phyloP scores from a whole-genome alignment of 2,888 invertebrate genomes.

The Lysandra coridon region DNA sequence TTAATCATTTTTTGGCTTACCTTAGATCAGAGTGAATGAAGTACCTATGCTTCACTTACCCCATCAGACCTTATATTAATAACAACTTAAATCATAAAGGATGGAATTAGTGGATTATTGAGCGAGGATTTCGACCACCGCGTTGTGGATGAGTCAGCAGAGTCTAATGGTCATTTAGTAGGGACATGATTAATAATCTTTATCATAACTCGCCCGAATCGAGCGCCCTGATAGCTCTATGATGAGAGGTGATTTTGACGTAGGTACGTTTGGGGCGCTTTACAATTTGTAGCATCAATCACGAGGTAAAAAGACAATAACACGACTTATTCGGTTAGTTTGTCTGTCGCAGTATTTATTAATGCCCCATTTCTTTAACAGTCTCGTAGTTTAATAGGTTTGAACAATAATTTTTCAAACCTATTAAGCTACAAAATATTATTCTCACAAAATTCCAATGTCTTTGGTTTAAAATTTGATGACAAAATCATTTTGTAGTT shows the following conservation, averaged over 20 bases:
- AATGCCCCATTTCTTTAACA: background rate
- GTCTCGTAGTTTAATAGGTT: too few species aligned
- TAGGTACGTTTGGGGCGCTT: constrained; percentile 40
- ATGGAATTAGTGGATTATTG: constrained; percentile 32
- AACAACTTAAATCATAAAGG: constrained; percentile 11
- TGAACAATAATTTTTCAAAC: too few species aligned
- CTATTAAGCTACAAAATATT: too few species aligned
- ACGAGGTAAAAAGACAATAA: background rate
- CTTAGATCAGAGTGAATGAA: background rate
- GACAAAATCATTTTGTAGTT: too few species aligned
- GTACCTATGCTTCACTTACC: background rate
- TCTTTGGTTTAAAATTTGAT: too few species aligned
- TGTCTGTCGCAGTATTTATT: background rate
- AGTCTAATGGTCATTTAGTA: constrained; percentile 71
- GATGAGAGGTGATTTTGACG: constrained; percentile 59
- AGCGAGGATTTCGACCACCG: constrained; percentile 53
- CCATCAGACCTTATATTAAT: background rate
- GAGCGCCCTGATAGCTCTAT: constrained; percentile 64
- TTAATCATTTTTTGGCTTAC: background rate
- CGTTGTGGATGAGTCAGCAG: constrained; percentile 66
- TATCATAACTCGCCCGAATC: constrained; percentile 62
- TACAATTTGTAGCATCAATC: constrained; percentile 30
- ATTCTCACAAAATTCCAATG: too few species aligned
- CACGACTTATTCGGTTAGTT: background rate
- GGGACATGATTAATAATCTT: constrained; percentile 71